These are phyloP conservation scores for Lophochroa leadbeateri DNA, from an alignment of 2,113 vertebrate species.

Conservation along the genomic window DNA sequence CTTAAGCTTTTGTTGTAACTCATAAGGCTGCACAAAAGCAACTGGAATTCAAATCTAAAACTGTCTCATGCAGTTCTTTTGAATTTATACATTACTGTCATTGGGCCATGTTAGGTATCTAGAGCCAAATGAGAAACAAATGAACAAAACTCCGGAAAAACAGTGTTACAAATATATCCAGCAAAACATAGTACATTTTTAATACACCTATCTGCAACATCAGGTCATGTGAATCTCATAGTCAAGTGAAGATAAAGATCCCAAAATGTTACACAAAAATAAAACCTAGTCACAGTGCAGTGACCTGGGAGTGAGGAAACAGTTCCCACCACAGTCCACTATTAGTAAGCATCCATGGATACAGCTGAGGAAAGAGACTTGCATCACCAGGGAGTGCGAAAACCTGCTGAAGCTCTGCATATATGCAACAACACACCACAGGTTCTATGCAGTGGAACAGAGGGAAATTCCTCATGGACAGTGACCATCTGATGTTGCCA, in stretches of 20 bases:
- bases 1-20: not conserved
- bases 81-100: not conserved
- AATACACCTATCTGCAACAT: not conserved
- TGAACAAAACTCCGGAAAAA: not conserved
- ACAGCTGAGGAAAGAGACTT: not conserved
- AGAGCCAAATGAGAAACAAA: not conserved
- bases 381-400: not conserved
- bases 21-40: not conserved
- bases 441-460: not conserved
- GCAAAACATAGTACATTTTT: not conserved
- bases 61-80: not conserved
- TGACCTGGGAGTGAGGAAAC: not conserved
- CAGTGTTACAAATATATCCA: not conserved
- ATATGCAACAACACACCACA: not conserved
- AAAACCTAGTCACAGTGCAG: not conserved
- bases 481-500: not conserved
- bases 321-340: not conserved
- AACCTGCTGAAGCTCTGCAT: not conserved
- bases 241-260: not conserved
- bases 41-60: not conserved
- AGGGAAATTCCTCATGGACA: accelerated
- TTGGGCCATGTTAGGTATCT: not conserved
- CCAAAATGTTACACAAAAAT: not conserved
- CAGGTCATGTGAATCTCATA: not conserved
- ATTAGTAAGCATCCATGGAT: not conserved